Base-by-base conservation (phyloP, 2,113 vertebrate genomes). In the Mohoua ochrocephala region DNA sequence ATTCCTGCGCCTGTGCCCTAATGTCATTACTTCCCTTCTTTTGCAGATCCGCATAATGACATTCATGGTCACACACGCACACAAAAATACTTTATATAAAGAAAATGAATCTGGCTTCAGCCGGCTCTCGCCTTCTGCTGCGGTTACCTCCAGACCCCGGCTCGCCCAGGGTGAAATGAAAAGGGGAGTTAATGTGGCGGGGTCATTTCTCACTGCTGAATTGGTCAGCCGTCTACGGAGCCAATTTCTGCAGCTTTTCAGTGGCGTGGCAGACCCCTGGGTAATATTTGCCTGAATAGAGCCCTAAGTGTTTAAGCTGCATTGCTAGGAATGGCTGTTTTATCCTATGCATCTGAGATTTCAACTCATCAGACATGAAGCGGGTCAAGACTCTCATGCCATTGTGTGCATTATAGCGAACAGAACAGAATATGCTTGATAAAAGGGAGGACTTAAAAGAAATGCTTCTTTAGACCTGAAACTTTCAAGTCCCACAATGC, bases 401-500 rank as follows among this genome's bases (percentile, higher is more conserved):
- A 94, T 95, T 89, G 88, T 95, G 91, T 64, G 95, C 84, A 81
- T 95, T 92, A 84, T 5, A 63, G 64, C 26, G 87, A 96, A 68
- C 87, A 91, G 95, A 94, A 97, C 83, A 92, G 95, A 94, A 91
- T 87, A 86, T 57, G 80, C 93, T 69, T 87, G 95, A 97, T 88
- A 90, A 96, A 95, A 97, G 84, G 47, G 77, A 82, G 47, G 31
- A 50, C 93, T 91, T 96, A 61, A 97, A 98, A 98, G 94, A 85
- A 87, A 92, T 52, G 37, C 87, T 95, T 76, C 96, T 97, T 96
- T 91, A 92, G 95, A 84, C 85, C 69, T 27, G 52, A 80, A 84
- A 91, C 97, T 98, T 98, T 98, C 94, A 98, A 98, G 96, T 88
- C 81, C 65, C 89, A 98, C 97, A 98, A 95, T 97, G 96, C 97